phyloP scores from a whole-genome alignment of 2,113 vertebrate species.

The Phainopepla nitens region DNA sequence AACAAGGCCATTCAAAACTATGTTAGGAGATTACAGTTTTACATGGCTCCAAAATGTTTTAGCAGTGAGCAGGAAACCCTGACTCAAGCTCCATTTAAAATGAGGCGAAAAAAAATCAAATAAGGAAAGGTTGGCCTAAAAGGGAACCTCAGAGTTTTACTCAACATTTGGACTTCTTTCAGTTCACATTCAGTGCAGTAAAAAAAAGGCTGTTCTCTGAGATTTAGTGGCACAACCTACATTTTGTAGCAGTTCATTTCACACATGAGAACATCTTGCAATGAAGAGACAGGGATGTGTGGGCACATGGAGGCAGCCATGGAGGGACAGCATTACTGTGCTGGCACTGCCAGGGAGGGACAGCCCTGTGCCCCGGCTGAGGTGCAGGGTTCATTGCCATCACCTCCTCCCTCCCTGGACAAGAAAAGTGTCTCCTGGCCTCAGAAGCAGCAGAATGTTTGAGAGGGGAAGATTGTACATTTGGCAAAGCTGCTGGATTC shows the following conservation, averaged over 20 bases:
- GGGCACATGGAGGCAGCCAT: rapidly evolving
- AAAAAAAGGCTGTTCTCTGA: not conserved
- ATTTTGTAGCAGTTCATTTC: not conserved
- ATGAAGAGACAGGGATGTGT: rapidly evolving
- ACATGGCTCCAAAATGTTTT: not conserved
- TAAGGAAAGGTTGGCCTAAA: not conserved
- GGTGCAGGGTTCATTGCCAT: not conserved
- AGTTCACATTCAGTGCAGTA: not conserved
- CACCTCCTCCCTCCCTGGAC: not conserved
- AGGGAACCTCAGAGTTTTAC: not conserved
- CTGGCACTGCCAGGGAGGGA: not conserved
- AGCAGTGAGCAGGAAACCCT: not conserved
- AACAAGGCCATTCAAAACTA: not conserved
- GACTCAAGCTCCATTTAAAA: not conserved
- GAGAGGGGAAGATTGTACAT: not conserved
- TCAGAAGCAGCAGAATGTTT: not conserved
- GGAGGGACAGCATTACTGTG: not conserved
- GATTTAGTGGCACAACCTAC: not conserved
- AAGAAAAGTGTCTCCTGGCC: not conserved
- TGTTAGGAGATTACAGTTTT: not conserved
- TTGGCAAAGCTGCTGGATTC: not conserved
- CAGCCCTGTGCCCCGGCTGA: not conserved
- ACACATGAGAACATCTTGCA: not conserved
- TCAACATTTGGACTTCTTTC: not conserved
- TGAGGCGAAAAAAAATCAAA: not conserved